Evolutionary conservation across 2,888 invertebrate genomes (phyloP).

Genomic region (Nephrotoma guestfalica): DNA sequence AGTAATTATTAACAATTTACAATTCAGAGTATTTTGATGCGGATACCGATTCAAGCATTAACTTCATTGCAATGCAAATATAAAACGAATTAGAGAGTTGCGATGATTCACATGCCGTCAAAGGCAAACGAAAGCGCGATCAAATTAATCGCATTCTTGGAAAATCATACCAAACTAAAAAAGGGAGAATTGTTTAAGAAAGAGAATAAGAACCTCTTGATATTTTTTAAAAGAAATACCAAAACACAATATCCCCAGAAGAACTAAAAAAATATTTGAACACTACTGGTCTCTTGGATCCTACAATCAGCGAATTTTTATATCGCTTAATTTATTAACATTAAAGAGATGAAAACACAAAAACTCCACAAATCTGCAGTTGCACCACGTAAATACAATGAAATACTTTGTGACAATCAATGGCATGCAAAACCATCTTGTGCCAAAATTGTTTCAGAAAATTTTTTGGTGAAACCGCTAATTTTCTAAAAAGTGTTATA

Average conservation of each 20-base stretch:
- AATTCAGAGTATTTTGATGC: no score
- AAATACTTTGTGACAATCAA: neutral
- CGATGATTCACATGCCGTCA: no score
- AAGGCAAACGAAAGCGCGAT: no score
- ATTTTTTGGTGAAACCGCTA: neutral
- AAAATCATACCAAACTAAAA: no score
- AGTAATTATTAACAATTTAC: no score
- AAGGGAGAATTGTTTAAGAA: no score
- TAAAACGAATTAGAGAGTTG: no score
- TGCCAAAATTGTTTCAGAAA: neutral
- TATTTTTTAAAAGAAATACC: no score
- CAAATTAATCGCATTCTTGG: no score
- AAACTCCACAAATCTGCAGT: neutral
- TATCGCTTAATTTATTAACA: neutral
- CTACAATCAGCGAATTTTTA: neutral
- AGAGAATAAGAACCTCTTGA: no score
- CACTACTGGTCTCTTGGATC: neutral
- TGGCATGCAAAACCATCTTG: neutral
- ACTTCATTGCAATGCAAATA: no score
- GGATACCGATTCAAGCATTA: no score
- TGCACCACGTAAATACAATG: neutral
- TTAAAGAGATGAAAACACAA: neutral
- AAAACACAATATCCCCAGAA: neutral
- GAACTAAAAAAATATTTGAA: neutral
- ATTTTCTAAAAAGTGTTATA: neutral